Percentiles rank a stretch among this genome's conserved stretches.
phyloP scores from a whole-genome alignment of 2,113 vertebrate genomes.

The Zosterops lateralis region DNA sequence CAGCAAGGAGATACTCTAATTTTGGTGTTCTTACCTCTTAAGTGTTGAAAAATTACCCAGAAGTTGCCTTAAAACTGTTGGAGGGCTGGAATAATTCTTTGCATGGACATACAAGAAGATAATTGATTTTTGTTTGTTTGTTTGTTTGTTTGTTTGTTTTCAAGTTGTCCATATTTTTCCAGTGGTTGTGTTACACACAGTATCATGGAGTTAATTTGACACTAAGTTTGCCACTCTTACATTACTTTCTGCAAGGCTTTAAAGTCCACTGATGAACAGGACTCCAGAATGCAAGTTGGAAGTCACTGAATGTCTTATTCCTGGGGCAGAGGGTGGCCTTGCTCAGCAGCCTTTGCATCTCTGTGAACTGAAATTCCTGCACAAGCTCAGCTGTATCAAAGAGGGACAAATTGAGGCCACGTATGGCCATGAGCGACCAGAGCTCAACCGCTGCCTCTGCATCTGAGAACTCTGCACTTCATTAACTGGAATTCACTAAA shows the following conservation, averaged over 20 bases:
- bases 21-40: not conserved
- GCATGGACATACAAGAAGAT: not conserved
- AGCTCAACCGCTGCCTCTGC: not conserved
- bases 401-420: not conserved
- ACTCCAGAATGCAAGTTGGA: not conserved
- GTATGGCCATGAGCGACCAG: fast-evolving
- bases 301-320: not conserved
- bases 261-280: not conserved
- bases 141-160: not conserved
- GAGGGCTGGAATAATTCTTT: not conserved
- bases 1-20: not conserved
- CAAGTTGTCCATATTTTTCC: not conserved
- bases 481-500: not conserved
- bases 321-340: not conserved
- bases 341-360: not conserved
- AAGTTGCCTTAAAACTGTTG: not conserved
- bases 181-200: not conserved
- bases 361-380: not conserved
- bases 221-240: not conserved
- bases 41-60: not conserved
- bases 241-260: not conserved
- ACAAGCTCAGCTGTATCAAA: not conserved
- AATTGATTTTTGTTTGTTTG: not conserved
- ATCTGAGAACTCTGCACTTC: not conserved
- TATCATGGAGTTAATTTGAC: not conserved